Evolutionary conservation across 1,140 invertebrate species (phyloP), one percentile per base, ranked within the genome.

Genomic region (Tachypleus tridentatus): DNA sequence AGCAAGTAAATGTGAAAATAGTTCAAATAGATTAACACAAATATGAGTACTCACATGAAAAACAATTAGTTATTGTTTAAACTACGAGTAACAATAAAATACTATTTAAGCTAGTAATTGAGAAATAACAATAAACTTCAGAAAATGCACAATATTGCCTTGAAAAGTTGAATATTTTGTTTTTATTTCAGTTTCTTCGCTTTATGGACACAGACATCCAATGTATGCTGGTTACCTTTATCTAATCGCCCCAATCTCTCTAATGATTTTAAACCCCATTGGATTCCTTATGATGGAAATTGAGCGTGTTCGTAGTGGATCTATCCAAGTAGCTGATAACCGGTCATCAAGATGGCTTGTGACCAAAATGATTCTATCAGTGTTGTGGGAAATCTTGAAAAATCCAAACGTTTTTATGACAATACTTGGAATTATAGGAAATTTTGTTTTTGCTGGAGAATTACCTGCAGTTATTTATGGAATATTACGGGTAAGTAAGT

Each of bases 391-490:
- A 6, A 85, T 97, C 57, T 80, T 87, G 58, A 81, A 85, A 3
- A 97, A 98, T 81, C 95, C 95, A 1, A 83, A 97, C 60, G 83
- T 97, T 10, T 82, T 93, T 10, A 97, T 97, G 91, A 97, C 94
- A 1, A 76, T 90, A 9, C 75, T 96, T 10, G 95, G 93, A 3
- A 87, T 97, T 6, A 75, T 86, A 61, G 91, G 89, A 8, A 97
- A 97, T 77, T 81, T 93, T 64, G 73, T 86, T 6, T 93, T 94
- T 74, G 10, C 52, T 51, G 59, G 57, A 3, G 62, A 61, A 51
- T 53, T 69, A 29, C 68, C 68, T 1, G 63, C 51, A 48, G 57
- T 65, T 1, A 11, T 68, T 47, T 65, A 66, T 57, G 64, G 64
- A 49, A 62, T 68, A 49, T 49, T 65, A n/a, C 61, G 65, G 56